A percentile compares a stretch with the other conserved stretches of the same genome.
Evolutionary conservation across 2,888 invertebrate species (phyloP).

Genomic region (Polymixis lichenea): DNA sequence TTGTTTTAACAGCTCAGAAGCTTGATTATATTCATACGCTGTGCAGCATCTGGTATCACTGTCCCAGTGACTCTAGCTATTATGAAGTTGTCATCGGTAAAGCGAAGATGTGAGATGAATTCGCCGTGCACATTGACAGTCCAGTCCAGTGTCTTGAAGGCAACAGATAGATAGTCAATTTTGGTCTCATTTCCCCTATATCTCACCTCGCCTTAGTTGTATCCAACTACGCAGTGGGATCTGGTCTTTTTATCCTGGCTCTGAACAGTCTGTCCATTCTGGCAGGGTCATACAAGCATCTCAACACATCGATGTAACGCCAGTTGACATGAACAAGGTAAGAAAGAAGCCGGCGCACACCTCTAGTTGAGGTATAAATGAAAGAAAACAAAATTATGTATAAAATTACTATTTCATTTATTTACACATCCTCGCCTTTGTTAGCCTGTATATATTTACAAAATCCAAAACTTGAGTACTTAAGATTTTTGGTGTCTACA

Average conservation of each 20-base stretch:
- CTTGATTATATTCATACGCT: neutral
- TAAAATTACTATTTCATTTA: constrained; percentile 84
- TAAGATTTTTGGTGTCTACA: constrained; percentile 82
- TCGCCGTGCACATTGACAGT: neutral
- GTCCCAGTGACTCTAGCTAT: neutral
- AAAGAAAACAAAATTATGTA: constrained; percentile 56
- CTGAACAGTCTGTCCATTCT: too few relatives aligned
- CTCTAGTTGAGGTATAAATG: constrained; percentile 13
- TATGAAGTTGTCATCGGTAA: neutral
- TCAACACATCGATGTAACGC: too few relatives aligned
- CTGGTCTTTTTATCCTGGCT: too few relatives aligned
- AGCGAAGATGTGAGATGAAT: neutral
- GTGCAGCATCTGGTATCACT: neutral
- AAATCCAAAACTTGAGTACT: constrained; percentile 86
- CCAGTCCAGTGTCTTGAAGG: neutral
- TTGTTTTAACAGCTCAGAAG: too few relatives aligned
- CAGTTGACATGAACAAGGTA: too few relatives aligned
- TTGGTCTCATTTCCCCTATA: neutral
- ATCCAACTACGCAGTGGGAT: too few relatives aligned
- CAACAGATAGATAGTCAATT: neutral
- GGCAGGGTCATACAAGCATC: too few relatives aligned
- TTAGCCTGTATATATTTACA: constrained; percentile 84
- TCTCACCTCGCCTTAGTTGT: too few relatives aligned
- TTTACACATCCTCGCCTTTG: constrained; percentile 89
- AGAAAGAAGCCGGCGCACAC: too few relatives aligned